A percentile compares a stretch with the other conserved stretches of the same genome.
phyloP scores from a whole-genome alignment of 2,888 invertebrate genomes.

The Phrixothrix hirtus region DNA sequence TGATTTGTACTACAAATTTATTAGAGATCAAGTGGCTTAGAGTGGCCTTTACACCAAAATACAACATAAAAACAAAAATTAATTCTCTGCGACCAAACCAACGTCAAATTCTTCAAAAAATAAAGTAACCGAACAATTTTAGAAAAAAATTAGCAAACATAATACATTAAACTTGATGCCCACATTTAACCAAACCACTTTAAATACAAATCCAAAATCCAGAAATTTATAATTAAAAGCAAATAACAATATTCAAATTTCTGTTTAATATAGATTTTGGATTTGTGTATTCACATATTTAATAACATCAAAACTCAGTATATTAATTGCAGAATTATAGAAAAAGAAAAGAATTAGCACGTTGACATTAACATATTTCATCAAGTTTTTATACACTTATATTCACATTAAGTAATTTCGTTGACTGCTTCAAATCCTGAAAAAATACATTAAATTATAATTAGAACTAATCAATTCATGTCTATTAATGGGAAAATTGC shows the following conservation, averaged over 20 bases:
- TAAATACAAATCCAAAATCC: conserved; percentile 10
- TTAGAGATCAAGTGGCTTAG: conserved; percentile 4
- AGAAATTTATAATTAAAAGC: conserved; percentile 13
- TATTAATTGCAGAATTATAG: conserved; percentile 18
- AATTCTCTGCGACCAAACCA: conserved; percentile 6
- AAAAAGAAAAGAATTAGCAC: conserved; percentile 15
- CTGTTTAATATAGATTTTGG: conserved; percentile 13
- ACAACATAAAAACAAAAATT: conserved; percentile 4
- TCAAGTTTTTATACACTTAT: conserved; percentile 8
- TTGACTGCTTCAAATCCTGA: conserved; percentile 14
- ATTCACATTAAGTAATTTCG: conserved; percentile 14
- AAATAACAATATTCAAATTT: not conserved
- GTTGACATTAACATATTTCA: conserved; percentile 11
- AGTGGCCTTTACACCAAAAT: not conserved
- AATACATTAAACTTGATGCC: conserved; percentile 9
- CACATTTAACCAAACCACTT: conserved; percentile 16
- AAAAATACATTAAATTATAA: conserved; percentile 1
- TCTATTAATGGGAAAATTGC: too few relatives aligned
- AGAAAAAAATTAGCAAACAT: conserved; percentile 8
- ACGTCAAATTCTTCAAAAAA: conserved; percentile 20
- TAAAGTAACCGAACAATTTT: conserved; percentile 13
- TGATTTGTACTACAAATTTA: conserved; percentile 1
- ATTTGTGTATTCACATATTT: conserved; percentile 17
- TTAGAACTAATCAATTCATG: too few relatives aligned
- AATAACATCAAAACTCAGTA: conserved; percentile 28